Percentiles rank a stretch among this genome's conserved stretches.
phyloP scores from a whole-genome alignment of 2,888 invertebrate species.

The Coelopa pilipes region DNA sequence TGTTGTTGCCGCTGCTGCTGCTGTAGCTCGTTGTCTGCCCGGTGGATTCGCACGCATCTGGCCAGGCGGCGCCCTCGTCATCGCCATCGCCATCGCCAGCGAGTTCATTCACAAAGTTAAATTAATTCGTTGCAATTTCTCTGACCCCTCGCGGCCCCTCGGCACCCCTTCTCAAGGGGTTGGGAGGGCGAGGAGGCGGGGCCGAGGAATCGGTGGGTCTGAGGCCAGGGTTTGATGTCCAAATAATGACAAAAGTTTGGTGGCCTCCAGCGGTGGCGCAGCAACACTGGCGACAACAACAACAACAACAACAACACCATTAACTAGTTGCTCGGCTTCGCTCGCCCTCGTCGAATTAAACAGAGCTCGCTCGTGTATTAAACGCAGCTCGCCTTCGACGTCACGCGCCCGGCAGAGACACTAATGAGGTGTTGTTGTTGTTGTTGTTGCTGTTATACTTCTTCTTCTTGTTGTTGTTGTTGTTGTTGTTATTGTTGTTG shows the following conservation, averaged over 20 bases:
- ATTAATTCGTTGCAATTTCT: conserved; percentile 9
- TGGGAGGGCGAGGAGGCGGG: too few relatives aligned
- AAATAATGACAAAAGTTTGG: conserved; percentile 26
- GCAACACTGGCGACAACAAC: too few relatives aligned
- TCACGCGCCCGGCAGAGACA: not conserved
- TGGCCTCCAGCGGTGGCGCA: too few relatives aligned
- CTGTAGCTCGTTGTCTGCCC: not conserved
- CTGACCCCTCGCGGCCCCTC: too few relatives aligned
- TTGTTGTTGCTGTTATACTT: conserved; percentile 4
- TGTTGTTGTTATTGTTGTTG: not conserved
- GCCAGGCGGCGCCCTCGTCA: not conserved
- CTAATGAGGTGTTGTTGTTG: conserved; percentile 10
- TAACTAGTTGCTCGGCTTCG: not conserved
- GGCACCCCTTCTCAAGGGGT: too few relatives aligned
- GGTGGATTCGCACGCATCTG: conserved; percentile 4
- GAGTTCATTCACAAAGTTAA: conserved; percentile 17
- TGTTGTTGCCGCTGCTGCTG: not conserved
- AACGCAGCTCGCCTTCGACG: too few relatives aligned
- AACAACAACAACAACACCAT: too few relatives aligned
- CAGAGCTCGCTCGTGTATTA: too few relatives aligned
- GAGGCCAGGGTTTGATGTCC: too few relatives aligned
- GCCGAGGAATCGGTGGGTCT: too few relatives aligned
- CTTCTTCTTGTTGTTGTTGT: not conserved
- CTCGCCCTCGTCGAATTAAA: too few relatives aligned
- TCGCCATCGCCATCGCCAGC: too few relatives aligned